Evolutionary conservation across 2,113 vertebrate genomes (phyloP).

Genomic region (rabbit (Oryctolagus cuniculus)): DNA sequence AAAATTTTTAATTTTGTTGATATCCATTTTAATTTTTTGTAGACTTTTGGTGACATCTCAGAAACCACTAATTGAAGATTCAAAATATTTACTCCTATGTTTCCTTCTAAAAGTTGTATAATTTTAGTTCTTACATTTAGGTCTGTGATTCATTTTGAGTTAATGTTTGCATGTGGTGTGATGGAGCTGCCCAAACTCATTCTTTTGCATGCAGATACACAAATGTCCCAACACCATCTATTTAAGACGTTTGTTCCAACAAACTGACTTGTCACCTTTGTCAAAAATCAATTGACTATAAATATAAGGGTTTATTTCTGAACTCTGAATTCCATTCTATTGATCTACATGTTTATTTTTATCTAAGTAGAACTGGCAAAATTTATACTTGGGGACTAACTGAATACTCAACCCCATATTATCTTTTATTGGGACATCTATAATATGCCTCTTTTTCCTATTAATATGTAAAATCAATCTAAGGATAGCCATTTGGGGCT

Average conservation of each 20-base stretch:
- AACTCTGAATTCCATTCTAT: background rate
- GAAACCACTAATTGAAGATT: too few relatives aligned
- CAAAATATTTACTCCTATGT: too few relatives aligned
- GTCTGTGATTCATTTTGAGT: background rate
- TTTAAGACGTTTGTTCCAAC: background rate
- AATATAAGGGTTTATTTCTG: background rate
- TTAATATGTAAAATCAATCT: background rate
- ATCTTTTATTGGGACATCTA: background rate
- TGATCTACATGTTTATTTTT: background rate
- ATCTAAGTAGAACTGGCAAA: background rate
- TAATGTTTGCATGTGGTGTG: background rate
- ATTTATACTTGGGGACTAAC: background rate
- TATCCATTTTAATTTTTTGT: too few relatives aligned
- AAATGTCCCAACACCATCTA: background rate
- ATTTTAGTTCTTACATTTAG: constrained; percentile 19
- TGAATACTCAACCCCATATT: too few relatives aligned
- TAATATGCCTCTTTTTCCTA: background rate
- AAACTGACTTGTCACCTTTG: background rate
- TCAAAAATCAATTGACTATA: constrained; percentile 16
- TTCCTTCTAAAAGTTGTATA: background rate
- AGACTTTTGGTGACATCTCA: too few relatives aligned
- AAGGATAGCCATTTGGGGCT: too few relatives aligned
- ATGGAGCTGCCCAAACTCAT: background rate
- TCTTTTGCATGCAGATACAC: background rate
- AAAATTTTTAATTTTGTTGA: too few relatives aligned